A percentile compares a stretch with the other conserved stretches of the same genome.
phyloP scores from a whole-genome alignment of 2,888 invertebrate genomes.

The Rapana venosa region DNA sequence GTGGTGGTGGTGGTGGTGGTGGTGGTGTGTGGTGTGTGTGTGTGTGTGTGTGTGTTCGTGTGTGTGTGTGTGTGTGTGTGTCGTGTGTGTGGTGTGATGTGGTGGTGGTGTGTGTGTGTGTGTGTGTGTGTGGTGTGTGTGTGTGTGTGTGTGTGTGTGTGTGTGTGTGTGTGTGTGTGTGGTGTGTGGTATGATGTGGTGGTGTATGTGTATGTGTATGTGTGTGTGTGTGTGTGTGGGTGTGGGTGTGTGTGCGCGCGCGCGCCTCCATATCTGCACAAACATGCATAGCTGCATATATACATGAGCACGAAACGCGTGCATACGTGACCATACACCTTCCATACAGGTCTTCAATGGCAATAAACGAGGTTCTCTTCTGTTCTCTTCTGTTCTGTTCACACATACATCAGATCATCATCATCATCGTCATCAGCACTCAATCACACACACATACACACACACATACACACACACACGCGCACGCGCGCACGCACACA shows the following conservation, averaged over 20 bases:
- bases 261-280: not conserved
- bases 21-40: no score
- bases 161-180: not conserved
- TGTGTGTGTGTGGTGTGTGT: not conserved
- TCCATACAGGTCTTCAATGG: no score
- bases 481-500: not conserved
- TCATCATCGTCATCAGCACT: not conserved
- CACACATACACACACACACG: not conserved
- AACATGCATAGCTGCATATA: not conserved
- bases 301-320: no score
- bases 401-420: no score
- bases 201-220: not conserved
- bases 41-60: no score
- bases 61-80: no score
- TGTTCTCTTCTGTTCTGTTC: no score
- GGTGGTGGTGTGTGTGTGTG: not conserved
- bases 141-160: not conserved
- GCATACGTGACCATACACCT: no score
- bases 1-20: no score
- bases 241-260: not conserved
- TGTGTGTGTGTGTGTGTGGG: not conserved
- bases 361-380: no score
- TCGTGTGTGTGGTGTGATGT: no score
- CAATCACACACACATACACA: not conserved
- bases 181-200: not conserved